These are phyloP conservation scores for Cosmopolites sordidus DNA, from an alignment of 2,888 invertebrate species.

Conservation along the genomic window DNA sequence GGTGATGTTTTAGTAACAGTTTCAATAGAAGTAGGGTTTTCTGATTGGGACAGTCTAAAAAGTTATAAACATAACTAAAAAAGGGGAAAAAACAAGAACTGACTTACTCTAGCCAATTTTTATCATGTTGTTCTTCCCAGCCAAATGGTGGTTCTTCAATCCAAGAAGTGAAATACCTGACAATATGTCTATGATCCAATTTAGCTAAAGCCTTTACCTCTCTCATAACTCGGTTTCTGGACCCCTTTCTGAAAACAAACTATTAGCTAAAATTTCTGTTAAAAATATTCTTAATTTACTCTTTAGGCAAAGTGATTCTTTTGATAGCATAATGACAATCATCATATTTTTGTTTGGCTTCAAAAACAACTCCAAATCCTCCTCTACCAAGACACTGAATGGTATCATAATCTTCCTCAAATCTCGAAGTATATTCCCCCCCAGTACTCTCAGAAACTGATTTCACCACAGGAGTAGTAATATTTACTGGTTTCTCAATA, in stretches of 20 bases:
- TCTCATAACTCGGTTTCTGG: conserved; percentile 83
- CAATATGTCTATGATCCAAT: conserved; percentile 92
- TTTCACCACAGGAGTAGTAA: conserved; percentile 9
- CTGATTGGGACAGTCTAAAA: conserved; percentile 12
- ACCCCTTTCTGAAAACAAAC: conserved; percentile 59
- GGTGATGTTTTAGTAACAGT: conserved; percentile 1
- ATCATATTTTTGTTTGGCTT: conserved; percentile 90
- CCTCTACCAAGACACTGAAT: conserved; percentile 80
- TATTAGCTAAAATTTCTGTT: conserved; percentile 5
- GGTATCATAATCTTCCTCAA: conserved; percentile 79
- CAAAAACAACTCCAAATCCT: conserved; percentile 96
- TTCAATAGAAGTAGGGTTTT: conserved; percentile 3
- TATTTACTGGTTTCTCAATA: conserved; percentile 33
- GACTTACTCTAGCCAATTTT: conserved; percentile 49
- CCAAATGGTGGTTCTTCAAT: conserved; percentile 84
- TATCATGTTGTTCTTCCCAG: conserved; percentile 82
- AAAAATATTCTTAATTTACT: conserved; percentile 47
- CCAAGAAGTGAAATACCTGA: conserved; percentile 95
- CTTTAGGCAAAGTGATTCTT: conserved; percentile 79
- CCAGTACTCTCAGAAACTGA: conserved; percentile 37
- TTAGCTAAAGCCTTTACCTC: conserved; percentile 94
- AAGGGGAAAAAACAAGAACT: not conserved
- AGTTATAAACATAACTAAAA: not conserved
- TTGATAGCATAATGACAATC: conserved; percentile 94
- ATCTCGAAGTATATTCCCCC: conserved; percentile 61